These are phyloP conservation scores for Cardiocondyla obscurior DNA, from an alignment of 1,140 invertebrate genomes.

Conservation along the genomic window DNA sequence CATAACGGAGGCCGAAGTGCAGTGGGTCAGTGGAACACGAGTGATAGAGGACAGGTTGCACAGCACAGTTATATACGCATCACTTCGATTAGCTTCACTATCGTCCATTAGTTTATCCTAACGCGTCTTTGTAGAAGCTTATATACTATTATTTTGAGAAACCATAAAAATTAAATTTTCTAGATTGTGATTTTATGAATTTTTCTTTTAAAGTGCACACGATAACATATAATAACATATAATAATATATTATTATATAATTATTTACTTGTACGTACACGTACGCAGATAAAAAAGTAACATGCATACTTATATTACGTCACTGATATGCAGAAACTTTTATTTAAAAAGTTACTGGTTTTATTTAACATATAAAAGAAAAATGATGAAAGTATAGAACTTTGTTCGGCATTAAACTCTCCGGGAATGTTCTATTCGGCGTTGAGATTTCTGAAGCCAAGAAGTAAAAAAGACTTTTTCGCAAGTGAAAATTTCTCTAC, in stretches of 20 bases:
- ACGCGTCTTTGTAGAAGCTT: not conserved
- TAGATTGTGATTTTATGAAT: not conserved
- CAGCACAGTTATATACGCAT: constrained; percentile 30
- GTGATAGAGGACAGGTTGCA: constrained; percentile 46
- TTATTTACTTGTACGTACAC: too few relatives aligned
- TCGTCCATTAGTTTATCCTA: not conserved
- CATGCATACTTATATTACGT: not conserved
- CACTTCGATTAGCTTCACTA: constrained; percentile 35
- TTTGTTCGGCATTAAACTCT: not conserved
- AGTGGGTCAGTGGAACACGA: constrained; percentile 44
- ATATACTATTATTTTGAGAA: not conserved
- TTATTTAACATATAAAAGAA: not conserved
- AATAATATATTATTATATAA: not conserved
- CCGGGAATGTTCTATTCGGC: not conserved
- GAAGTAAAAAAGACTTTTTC: not conserved
- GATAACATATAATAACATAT: not conserved
- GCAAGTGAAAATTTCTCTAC: not conserved
- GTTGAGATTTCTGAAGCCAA: constrained; percentile 8
- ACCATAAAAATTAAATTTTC: not conserved
- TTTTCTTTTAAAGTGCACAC: not conserved
- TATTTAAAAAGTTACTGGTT: not conserved
- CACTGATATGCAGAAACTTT: not conserved
- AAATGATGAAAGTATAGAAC: not conserved
- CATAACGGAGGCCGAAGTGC: constrained; percentile 38
- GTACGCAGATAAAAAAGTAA: not conserved